Evolutionary conservation across 30 jellyfish, hydroid and myxozoan genomes (phyloP), one percentile per base, ranked within the genome.

Genomic region (Hydractinia symbiolongicarpus): DNA sequence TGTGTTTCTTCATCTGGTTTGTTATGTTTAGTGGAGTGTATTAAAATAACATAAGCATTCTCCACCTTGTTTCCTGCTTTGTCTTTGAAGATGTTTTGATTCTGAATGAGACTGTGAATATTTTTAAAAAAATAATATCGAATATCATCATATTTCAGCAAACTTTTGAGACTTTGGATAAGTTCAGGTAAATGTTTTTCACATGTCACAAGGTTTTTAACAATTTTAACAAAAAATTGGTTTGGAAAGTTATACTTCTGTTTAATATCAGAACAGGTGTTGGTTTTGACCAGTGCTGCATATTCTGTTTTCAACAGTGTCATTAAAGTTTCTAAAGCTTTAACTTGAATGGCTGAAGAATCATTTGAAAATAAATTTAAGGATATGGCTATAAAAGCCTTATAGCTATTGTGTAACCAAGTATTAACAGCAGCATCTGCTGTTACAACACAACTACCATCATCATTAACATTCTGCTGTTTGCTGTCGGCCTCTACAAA

Each of bases 401-500:
- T 53, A 68, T 19, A 79, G 67, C 69, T 79, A 53, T 64, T 7
- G 17, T 50, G 55, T 13, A 79, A 66, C 87, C 87, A 79, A n/a
- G 54, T 6, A 76, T 62, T 61, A 1, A 60, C 81, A 17, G 83
- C 87, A 60, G 16, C 67, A 15, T 79, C 16, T 51, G 64, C 81
- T n/a, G 10, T 9, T 30, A 61, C 81, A 79, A 14, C 87, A 4
- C 15, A 0, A 62, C 13, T 15, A 16, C 70, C 11, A 11, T 2
- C 16, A 5, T 44, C 74, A 64, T 44, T 6, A 44, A 13, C 19
- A 7, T 44, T 7, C 9, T 64, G 74, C 69, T 58, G 17, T 13
- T 11, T 16, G 1, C 17, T 2, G 16, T 64, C 52, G 5, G 19
- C 16, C 40, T 64, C 74, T 13, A 64, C 7, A 1, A 64, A 6